These are phyloP conservation scores for Sceloporus tristichus DNA, from an alignment of 2,113 vertebrate genomes.

Conservation along the genomic window DNA sequence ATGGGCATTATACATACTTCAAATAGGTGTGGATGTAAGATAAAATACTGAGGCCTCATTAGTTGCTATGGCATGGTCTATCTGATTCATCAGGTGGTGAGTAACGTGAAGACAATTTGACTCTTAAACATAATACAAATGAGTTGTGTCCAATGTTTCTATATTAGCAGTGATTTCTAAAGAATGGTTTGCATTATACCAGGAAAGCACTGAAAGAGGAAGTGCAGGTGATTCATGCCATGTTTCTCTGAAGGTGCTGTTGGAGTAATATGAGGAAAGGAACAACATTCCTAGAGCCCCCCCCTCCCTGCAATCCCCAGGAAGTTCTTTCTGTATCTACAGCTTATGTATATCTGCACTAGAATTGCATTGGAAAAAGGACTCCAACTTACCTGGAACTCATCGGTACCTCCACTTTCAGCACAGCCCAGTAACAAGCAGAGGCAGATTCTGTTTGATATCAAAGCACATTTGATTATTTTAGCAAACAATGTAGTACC, in stretches of 20 bases:
- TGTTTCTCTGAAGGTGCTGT: neutral
- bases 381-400: neutral
- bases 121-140: slow-evolving; percentile 6
- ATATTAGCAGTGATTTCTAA: neutral
- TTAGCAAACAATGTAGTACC: no score
- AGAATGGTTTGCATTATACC: neutral
- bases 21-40: neutral
- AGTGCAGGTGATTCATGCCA: neutral
- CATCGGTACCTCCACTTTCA: neutral
- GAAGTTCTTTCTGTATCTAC: neutral
- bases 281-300: neutral
- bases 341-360: neutral
- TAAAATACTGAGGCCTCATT: neutral
- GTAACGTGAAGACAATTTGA: neutral
- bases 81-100: neutral
- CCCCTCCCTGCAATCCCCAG: neutral
- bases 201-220: neutral
- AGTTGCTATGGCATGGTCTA: neutral
- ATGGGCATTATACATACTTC: neutral
- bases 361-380: neutral
- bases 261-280: neutral
- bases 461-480: no score
- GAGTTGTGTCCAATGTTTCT: neutral
- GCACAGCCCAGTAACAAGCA: neutral
- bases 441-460: neutral